A percentile compares a stretch with the other conserved stretches of the same genome.
These are phyloP conservation scores for Clivina fossor DNA, from an alignment of 2,888 invertebrate genomes.

Conservation along the genomic window DNA sequence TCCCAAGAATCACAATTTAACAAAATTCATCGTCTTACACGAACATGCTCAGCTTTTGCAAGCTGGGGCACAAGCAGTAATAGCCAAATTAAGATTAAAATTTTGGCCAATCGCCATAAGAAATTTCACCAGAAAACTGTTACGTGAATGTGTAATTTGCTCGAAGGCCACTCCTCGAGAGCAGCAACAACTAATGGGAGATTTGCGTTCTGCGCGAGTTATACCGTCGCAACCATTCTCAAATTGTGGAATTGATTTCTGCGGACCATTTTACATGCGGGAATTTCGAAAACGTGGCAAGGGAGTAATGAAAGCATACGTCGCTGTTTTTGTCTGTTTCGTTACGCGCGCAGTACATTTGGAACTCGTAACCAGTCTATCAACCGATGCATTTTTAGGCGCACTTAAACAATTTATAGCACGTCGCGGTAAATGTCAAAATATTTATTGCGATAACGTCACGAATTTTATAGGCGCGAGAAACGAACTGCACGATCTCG, in stretches of 20 bases:
- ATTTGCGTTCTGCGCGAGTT: slow-evolving; percentile 16
- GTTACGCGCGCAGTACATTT: slow-evolving; percentile 42
- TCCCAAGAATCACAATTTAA: slow-evolving; percentile 33
- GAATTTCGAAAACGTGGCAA: slow-evolving; percentile 11
- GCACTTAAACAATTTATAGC: slow-evolving; percentile 26
- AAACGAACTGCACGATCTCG: slow-evolving; percentile 29
- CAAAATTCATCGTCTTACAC: slow-evolving; percentile 29
- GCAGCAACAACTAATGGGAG: slow-evolving; percentile 13
- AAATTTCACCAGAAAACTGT: slow-evolving; percentile 26
- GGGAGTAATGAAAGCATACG: slow-evolving; percentile 40
- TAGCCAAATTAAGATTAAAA: slow-evolving; percentile 33
- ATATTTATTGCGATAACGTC: slow-evolving; percentile 24
- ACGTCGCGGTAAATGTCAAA: slow-evolving; percentile 21
- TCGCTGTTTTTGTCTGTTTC: slow-evolving; percentile 44
- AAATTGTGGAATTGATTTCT: slow-evolving; percentile 29
- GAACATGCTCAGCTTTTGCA: slow-evolving; percentile 34
- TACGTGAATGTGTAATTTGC: slow-evolving; percentile 35
- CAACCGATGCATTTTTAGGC: slow-evolving; percentile 38
- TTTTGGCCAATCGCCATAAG: slow-evolving; percentile 41
- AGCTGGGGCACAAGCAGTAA: slow-evolving; percentile 36
- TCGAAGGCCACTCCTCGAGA: slow-evolving; percentile 18
- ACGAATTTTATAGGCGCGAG: slow-evolving; percentile 36
- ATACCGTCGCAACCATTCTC: slow-evolving; percentile 8
- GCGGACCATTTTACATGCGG: slow-evolving; percentile 29
- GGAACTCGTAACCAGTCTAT: slow-evolving; percentile 39